Evolutionary conservation across 1,140 invertebrate genomes (phyloP), one percentile per base, ranked within the genome.

Genomic region (Papilio glaucus): DNA sequence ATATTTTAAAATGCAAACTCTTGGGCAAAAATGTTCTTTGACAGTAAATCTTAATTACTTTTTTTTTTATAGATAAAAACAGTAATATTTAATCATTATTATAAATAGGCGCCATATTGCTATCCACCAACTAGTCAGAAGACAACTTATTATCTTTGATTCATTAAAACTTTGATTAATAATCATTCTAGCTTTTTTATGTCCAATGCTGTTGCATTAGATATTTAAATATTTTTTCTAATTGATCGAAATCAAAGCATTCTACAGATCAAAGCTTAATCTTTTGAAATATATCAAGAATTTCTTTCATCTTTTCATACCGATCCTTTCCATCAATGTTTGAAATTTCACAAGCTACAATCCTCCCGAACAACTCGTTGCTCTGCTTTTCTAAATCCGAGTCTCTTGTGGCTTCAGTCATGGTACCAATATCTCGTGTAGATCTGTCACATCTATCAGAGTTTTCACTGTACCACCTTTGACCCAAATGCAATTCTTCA

Each of bases 221-320:
- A 10, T 21, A 9, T 26, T 24, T 21, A 60, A 21, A 60, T 24
- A 26, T 24, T 7, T n/a, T n/a, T n/a, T n/a, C n/a, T n/a, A n/a
- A n/a, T n/a, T n/a, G n/a, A n/a, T n/a, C n/a, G n/a, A n/a, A n/a
- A n/a, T n/a, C n/a, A n/a, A n/a, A n/a, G n/a, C n/a, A n/a, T n/a
- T n/a, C n/a, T n/a, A n/a, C n/a, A n/a, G n/a, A n/a, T n/a, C n/a
- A 60, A 5, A 60, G 10, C 8, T 60, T 26, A 26, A 24, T 57
- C 21, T 60, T 65, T 41, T 65, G 26, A 39, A 65, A 41, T 39
- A 65, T 15, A 21, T 39, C 33, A 65, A 65, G n/a, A 0, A 65
- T 65, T 39, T 65, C 62, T 41, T 65, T 65, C 62, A 65, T 65
- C 21, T 65, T 65, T 39, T 65, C n/a, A 65, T 39, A 65, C 0